Percentiles rank a stretch among this genome's conserved stretches.
phyloP scores from a whole-genome alignment of 2,888 invertebrate genomes.

The Synergus itoensis region DNA sequence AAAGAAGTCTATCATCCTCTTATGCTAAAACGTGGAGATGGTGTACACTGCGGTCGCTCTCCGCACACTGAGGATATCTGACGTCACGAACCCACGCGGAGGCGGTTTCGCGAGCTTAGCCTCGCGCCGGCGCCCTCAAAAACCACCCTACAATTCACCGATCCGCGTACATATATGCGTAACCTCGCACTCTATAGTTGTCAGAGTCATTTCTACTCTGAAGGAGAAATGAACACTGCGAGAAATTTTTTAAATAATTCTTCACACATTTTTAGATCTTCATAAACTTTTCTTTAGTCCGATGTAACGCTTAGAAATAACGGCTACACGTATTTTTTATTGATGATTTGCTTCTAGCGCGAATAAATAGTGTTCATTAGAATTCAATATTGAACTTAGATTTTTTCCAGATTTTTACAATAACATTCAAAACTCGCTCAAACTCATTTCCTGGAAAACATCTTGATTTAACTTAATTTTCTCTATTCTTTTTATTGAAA shows the following conservation, averaged over 20 bases:
- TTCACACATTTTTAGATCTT: background rate
- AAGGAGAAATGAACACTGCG: background rate
- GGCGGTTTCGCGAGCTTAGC: constrained; percentile 72
- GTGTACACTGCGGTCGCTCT: constrained; percentile 76
- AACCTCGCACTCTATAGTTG: constrained; percentile 40
- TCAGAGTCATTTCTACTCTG: background rate
- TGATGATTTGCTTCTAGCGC: too few relatives aligned
- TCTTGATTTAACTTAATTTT: too few relatives aligned
- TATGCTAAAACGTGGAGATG: constrained; percentile 68
- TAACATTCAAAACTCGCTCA: too few relatives aligned
- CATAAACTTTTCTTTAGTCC: background rate
- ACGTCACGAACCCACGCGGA: constrained; percentile 77
- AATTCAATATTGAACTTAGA: too few relatives aligned
- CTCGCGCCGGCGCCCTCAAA: constrained; percentile 72
- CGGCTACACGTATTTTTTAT: background rate
- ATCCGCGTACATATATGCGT: constrained; percentile 50
- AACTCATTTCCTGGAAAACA: too few relatives aligned
- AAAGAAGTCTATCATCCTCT: constrained; percentile 49
- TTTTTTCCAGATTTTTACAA: too few relatives aligned
- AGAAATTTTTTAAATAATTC: background rate
- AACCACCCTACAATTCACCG: constrained; percentile 42
- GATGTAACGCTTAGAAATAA: background rate
- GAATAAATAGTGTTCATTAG: too few relatives aligned
- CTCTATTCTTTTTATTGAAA: too few relatives aligned
- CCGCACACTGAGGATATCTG: constrained; percentile 76